These are phyloP conservation scores for Tyto alba DNA, from an alignment of 2,113 vertebrate species.

Conservation along the genomic window DNA sequence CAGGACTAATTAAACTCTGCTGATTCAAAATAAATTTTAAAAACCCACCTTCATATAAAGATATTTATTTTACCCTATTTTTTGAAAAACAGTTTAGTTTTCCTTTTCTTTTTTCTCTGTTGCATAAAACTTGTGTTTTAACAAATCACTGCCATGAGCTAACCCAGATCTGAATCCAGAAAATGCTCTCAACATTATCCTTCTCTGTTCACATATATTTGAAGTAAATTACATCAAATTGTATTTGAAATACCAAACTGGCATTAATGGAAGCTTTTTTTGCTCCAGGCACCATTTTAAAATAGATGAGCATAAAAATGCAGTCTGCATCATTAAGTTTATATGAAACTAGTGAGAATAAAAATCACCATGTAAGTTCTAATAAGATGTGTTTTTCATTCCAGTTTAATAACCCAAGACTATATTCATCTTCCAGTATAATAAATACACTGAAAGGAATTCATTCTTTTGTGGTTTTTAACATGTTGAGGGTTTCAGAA, in stretches of 20 bases:
- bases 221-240: conserved; percentile 86
- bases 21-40: neutral
- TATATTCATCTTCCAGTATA: conserved; percentile 83
- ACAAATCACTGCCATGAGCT: conserved; percentile 71
- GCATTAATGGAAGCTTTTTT: conserved; percentile 83
- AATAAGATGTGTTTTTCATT: conserved; percentile 89
- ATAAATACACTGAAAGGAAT: conserved; percentile 79
- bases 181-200: conserved; percentile 74
- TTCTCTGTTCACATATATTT: conserved; percentile 82
- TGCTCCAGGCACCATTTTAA: conserved; percentile 85
- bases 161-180: conserved; percentile 71
- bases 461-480: conserved; percentile 78
- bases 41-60: neutral
- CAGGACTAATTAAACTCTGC: neutral
- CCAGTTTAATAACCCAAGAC: conserved; percentile 87
- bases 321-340: conserved; percentile 87
- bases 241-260: conserved; percentile 87
- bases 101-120: neutral
- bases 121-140: conserved; percentile 63
- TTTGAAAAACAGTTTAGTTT: conserved; percentile 20
- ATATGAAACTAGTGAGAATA: conserved; percentile 87
- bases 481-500: conserved; percentile 74
- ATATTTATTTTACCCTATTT: neutral
- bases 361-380: conserved; percentile 87
- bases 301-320: conserved; percentile 86